A percentile compares a stretch with the other conserved stretches of the same genome.
Conservation (phyloP, 1,140 invertebrate species). For the Drosophila ambigua region DNA sequence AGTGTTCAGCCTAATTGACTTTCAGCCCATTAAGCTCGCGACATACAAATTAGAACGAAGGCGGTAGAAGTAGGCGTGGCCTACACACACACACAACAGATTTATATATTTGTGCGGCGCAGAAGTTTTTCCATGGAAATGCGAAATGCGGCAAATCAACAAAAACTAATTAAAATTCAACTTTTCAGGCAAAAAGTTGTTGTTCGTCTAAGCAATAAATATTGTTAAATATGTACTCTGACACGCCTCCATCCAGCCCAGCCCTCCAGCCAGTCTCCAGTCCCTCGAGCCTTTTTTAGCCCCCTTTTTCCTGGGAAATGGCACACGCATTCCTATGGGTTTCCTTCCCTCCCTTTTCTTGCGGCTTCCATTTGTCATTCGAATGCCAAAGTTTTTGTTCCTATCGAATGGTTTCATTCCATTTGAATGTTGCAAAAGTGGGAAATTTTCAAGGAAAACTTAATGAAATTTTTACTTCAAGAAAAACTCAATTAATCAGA, state of each 20-base stretch:
- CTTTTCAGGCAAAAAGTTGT: conserved; percentile 72
- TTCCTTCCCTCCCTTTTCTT: conserved; percentile 25
- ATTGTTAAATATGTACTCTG: conserved; percentile 73
- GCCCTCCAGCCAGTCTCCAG: background rate
- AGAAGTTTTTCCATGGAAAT: conserved; percentile 50
- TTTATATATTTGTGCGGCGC: conserved; percentile 54
- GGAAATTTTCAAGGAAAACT: conserved; percentile 26
- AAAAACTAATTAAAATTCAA: conserved; percentile 82
- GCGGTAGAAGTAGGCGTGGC: conserved; percentile 11
- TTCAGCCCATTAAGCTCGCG: conserved; percentile 52
- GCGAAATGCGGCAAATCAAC: conserved; percentile 64
- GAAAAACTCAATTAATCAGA: conserved; percentile 37
- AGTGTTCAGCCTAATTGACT: conserved; percentile 62
- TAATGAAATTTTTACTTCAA: background rate
- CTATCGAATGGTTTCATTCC: conserved; percentile 53
- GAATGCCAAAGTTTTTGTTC: conserved; percentile 73
- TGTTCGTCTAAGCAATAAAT: conserved; percentile 77
- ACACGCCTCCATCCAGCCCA: conserved; percentile 12
- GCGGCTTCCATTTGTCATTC: conserved; percentile 77
- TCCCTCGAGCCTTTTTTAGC: background rate
- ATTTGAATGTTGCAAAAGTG: conserved; percentile 50
- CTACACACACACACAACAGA: conserved; percentile 29
- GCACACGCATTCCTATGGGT: conserved; percentile 48
- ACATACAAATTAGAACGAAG: conserved; percentile 41
- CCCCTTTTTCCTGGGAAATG: conserved; percentile 58